A percentile compares a stretch with the other conserved stretches of the same genome.
Conservation (phyloP, 2,888 invertebrate species). For the Chloromyia formosa region DNA sequence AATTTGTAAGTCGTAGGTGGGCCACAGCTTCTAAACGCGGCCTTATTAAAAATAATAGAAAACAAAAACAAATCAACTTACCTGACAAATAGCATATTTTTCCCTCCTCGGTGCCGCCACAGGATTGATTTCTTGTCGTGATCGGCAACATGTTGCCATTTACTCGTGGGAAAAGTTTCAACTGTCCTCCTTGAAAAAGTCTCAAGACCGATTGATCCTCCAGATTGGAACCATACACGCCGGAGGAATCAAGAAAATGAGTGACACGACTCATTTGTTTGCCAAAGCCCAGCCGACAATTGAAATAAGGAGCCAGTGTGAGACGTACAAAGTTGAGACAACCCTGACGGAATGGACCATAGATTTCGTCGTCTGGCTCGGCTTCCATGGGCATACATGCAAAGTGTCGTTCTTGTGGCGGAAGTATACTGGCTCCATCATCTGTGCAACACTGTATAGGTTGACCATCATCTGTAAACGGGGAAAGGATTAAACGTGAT, state of each 20-base stretch:
- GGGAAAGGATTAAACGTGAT: neutral
- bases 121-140: constrained; percentile 70
- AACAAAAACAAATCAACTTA: neutral
- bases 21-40: no score
- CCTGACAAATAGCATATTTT: constrained; percentile 71
- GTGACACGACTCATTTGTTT: constrained; percentile 75
- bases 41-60: no score
- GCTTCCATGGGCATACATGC: constrained; percentile 75
- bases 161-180: constrained; percentile 70
- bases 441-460: constrained; percentile 77
- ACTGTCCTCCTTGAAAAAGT: constrained; percentile 69
- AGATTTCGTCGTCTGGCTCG: constrained; percentile 71
- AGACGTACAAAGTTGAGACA: constrained; percentile 80
- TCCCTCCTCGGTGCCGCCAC: constrained; percentile 68
- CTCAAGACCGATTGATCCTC: constrained; percentile 69
- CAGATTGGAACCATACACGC: constrained; percentile 75
- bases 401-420: constrained; percentile 68
- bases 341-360: constrained; percentile 67
- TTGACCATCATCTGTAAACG: constrained; percentile 70
- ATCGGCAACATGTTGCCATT: constrained; percentile 70
- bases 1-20: no score
- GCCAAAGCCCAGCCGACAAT: constrained; percentile 76
- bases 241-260: constrained; percentile 77
- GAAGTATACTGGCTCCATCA: constrained; percentile 68
- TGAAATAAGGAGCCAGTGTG: constrained; percentile 71